phyloP scores from a whole-genome alignment of 2,113 vertebrate genomes.

The Corydoras sp. region DNA sequence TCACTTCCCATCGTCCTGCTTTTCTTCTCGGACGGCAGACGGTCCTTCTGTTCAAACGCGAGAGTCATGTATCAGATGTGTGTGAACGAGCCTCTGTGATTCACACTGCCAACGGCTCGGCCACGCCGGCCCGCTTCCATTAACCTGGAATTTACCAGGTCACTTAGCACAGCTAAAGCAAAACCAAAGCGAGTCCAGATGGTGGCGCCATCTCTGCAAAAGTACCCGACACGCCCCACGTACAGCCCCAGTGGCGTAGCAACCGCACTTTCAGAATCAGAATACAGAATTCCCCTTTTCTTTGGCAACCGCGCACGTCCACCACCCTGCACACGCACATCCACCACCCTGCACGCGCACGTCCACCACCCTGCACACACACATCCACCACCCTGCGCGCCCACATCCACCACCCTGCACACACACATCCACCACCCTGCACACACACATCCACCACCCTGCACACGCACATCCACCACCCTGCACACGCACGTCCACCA shows the following conservation, averaged over 20 bases:
- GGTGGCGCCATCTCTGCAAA: no score
- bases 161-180: not conserved
- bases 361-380: no score
- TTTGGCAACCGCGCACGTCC: no score
- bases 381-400: no score
- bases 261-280: no score
- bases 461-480: no score
- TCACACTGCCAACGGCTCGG: constrained; percentile 33
- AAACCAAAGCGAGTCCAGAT: not conserved
- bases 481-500: no score
- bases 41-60: constrained; percentile 44
- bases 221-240: no score
- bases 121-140: constrained; percentile 25
- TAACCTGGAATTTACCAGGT: constrained; percentile 9
- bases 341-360: no score
- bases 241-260: no score
- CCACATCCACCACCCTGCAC: not conserved
- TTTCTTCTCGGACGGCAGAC: constrained; percentile 42
- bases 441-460: no score
- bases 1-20: not conserved
- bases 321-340: not conserved
- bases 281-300: no score
- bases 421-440: not conserved
- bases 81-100: constrained; percentile 44
- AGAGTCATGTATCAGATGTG: constrained; percentile 58